Evolutionary conservation across 2,888 invertebrate species (phyloP).

Genomic region (Hypercompe scribonia): DNA sequence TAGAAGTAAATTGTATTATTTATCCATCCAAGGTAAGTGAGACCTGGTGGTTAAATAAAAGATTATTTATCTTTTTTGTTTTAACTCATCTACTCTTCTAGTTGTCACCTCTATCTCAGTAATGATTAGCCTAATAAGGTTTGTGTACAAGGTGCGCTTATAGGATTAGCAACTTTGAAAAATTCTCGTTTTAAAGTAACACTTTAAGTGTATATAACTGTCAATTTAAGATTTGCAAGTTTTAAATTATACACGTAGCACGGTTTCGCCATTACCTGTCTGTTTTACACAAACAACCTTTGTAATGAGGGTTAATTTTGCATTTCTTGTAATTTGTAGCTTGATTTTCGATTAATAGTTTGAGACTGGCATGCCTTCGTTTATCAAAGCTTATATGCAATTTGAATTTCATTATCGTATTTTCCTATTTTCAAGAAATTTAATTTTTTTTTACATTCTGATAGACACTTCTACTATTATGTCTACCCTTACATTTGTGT

Average conservation of each 20-base stretch:
- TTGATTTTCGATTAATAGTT: background rate
- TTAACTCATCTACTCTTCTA: background rate
- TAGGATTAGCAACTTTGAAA: background rate
- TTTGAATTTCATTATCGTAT: background rate
- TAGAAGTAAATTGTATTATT: background rate
- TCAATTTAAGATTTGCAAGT: background rate
- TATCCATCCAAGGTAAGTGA: constrained; percentile 1
- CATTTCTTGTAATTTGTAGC: background rate
- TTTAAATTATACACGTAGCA: background rate
- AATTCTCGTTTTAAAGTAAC: background rate
- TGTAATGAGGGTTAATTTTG: background rate
- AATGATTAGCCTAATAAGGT: background rate
- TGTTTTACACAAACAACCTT: background rate
- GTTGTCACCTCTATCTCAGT: background rate
- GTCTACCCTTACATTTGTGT: too few species aligned
- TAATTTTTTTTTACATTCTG: background rate
- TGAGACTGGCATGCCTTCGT: background rate
- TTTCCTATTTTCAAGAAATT: background rate
- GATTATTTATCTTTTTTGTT: background rate
- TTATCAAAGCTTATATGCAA: background rate
- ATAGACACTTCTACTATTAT: background rate
- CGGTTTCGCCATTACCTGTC: background rate
- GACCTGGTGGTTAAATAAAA: background rate
- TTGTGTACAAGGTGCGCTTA: background rate
- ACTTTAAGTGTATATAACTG: background rate